phyloP scores from a whole-genome alignment of 2,888 invertebrate genomes.

The Oligia latruncula region DNA sequence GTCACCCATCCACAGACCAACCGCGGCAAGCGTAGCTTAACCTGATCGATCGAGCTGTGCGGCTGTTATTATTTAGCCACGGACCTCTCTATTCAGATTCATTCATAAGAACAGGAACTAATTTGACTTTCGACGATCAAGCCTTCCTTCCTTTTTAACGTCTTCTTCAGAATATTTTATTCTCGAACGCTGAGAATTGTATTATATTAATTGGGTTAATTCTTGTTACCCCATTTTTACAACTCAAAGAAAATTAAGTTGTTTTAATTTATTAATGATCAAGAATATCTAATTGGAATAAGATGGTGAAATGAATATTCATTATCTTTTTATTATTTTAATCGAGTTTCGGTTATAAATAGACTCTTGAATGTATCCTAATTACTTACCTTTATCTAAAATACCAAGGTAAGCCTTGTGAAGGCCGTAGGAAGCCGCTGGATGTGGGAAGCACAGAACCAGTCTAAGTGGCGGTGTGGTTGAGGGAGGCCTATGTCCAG shows the following conservation, averaged over 20 bases:
- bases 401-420: too few relatives aligned
- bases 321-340: not conserved
- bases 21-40: too few relatives aligned
- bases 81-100: too few relatives aligned
- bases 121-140: conserved; percentile 18
- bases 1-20: too few relatives aligned
- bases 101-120: not conserved
- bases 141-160: conserved; percentile 9
- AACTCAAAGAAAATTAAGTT: not conserved
- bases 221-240: conserved; percentile 5
- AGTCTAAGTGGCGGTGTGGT: too few relatives aligned
- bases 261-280: conserved; percentile 13
- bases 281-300: conserved; percentile 8
- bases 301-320: conserved; percentile 14
- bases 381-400: not conserved
- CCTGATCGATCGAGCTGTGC: not conserved
- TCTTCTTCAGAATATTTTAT: conserved; percentile 15
- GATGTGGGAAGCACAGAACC: too few relatives aligned
- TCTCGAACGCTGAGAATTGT: not conserved
- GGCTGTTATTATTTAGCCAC: not conserved
- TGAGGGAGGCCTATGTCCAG: too few relatives aligned
- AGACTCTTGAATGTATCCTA: not conserved
- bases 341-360: not conserved
- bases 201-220: conserved; percentile 20
- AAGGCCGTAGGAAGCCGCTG: too few relatives aligned